phyloP scores from a whole-genome alignment of 2,113 vertebrate species.

The Aythya baeri region DNA sequence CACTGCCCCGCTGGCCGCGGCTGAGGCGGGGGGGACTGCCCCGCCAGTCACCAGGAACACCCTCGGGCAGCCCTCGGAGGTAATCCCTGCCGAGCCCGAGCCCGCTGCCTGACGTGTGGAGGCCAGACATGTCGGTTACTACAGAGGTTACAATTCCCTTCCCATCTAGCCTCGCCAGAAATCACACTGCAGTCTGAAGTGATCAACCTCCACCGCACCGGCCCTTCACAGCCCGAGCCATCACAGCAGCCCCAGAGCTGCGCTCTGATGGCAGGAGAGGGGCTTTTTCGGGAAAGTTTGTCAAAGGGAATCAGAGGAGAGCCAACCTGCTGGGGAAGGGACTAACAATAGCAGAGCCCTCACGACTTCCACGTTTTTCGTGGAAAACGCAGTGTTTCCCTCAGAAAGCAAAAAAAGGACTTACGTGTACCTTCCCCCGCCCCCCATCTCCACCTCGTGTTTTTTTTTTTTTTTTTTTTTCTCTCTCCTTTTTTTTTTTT shows the following conservation, averaged over 20 bases:
- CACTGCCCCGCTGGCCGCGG: constrained; percentile 14
- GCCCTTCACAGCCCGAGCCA: neutral
- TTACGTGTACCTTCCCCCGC: constrained; percentile 18
- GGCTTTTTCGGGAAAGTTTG: neutral
- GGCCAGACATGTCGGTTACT: constrained; percentile 24
- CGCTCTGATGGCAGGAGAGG: neutral
- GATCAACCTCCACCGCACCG: neutral
- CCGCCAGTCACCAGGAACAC: constrained; percentile 38
- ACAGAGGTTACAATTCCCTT: constrained; percentile 5
- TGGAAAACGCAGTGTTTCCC: constrained; percentile 27
- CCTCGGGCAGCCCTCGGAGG: constrained; percentile 13
- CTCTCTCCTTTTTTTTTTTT: too few species aligned
- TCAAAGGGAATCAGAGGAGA: neutral
- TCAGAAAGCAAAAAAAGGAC: neutral
- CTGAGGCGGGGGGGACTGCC: neutral
- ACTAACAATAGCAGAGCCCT: neutral
- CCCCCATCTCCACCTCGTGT: neutral
- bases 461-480: too few species aligned
- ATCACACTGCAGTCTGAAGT: neutral
- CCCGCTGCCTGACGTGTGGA: constrained; percentile 4
- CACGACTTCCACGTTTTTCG: neutral
- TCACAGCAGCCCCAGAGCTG: neutral
- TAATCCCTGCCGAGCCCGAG: constrained; percentile 6
- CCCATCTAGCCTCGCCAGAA: neutral
- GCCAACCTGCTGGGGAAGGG: neutral